These are phyloP conservation scores for Danaus melanippus DNA, from an alignment of 1,140 invertebrate species.

Conservation along the genomic window DNA sequence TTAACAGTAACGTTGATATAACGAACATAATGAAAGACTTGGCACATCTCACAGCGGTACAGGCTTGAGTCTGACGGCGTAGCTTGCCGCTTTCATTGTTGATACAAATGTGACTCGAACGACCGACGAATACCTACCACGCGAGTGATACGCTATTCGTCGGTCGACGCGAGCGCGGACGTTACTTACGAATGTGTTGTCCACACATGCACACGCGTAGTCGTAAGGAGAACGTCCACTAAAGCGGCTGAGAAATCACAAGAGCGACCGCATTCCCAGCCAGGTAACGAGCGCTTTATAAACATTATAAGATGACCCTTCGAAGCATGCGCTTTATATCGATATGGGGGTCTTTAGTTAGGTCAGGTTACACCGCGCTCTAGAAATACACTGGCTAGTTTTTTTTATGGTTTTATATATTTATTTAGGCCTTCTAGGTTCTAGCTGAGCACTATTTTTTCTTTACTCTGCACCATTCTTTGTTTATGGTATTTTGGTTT, in stretches of 20 bases:
- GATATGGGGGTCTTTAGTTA: conserved; percentile 37
- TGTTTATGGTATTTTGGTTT: too few species aligned
- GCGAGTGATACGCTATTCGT: too few species aligned
- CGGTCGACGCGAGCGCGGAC: conserved; percentile 26
- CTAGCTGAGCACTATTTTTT: conserved; percentile 45
- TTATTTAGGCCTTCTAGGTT: conserved; percentile 30
- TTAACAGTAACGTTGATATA: conserved; percentile 7
- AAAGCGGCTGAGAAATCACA: conserved; percentile 73
- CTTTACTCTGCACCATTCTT: conserved; percentile 39
- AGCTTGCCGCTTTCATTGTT: conserved; percentile 64
- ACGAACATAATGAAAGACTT: conserved; percentile 27
- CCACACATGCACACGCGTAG: conserved; percentile 71
- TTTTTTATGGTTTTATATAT: conserved; percentile 35
- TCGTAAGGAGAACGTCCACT: conserved; percentile 73
- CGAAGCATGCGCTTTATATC: conserved; percentile 53
- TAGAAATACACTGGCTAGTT: conserved; percentile 34
- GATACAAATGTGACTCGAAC: too few species aligned
- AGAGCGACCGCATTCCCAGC: conserved; percentile 72
- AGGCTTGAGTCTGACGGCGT: conserved; percentile 51
- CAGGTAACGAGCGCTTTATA: conserved; percentile 70
- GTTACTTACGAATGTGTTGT: conserved; percentile 68
- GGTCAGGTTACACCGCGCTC: conserved; percentile 56
- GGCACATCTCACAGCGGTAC: conserved; percentile 58
- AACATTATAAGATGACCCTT: conserved; percentile 42
- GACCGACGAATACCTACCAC: too few species aligned